Conservation (phyloP, 2,888 invertebrate species). For the Morpho deidamia region DNA sequence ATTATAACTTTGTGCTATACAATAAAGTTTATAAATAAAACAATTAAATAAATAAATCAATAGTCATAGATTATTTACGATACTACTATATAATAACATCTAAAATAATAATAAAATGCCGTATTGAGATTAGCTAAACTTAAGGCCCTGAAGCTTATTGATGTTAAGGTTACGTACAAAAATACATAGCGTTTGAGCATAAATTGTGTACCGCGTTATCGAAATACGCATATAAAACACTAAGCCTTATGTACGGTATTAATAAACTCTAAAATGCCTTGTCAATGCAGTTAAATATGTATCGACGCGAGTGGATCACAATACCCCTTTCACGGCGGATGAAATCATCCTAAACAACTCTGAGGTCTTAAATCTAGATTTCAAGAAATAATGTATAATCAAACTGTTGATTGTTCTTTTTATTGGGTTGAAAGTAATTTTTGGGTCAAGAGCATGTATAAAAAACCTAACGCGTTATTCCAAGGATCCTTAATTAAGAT, state of each 20-base stretch:
- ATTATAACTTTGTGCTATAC: too few relatives aligned
- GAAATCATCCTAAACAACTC: conserved; percentile 21
- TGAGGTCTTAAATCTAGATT: conserved; percentile 7
- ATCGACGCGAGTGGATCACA: neutral
- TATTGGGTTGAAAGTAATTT: too few relatives aligned
- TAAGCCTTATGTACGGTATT: neutral
- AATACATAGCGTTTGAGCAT: conserved; percentile 11
- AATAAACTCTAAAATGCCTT: conserved; percentile 9
- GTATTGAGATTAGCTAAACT: conserved; percentile 9
- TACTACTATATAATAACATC: too few relatives aligned
- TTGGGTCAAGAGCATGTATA: too few relatives aligned
- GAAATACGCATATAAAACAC: neutral
- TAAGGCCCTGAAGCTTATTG: conserved; percentile 20
- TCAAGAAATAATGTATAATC: neutral
- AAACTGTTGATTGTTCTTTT: neutral
- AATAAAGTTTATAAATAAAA: too few relatives aligned
- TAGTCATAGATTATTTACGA: too few relatives aligned
- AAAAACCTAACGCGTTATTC: too few relatives aligned
- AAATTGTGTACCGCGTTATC: neutral
- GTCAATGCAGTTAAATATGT: too few relatives aligned
- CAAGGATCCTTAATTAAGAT: too few relatives aligned
- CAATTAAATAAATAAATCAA: too few relatives aligned
- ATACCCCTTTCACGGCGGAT: conserved; percentile 24
- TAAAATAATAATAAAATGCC: too few relatives aligned
- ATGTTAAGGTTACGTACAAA: conserved; percentile 21